Base-by-base conservation (phyloP, 2,113 vertebrate species). In the Calidris pygmaea region DNA sequence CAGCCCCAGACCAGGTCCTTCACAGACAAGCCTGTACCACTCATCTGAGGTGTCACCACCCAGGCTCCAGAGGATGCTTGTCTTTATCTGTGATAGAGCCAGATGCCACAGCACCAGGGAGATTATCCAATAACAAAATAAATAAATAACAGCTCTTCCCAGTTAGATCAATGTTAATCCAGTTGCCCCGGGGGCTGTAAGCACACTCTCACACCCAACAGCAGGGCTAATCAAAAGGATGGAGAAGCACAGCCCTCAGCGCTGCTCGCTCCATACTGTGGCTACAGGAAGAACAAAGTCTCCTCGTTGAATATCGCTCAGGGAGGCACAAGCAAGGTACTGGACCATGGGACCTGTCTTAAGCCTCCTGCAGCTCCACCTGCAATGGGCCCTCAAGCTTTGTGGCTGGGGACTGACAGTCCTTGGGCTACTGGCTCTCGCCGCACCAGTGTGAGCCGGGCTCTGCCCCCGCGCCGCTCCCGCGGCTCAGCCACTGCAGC, bases 71-170 rank as follows among this genome's bases (percentile, higher is more conserved):
- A 0, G 0, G 45, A 87, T 20, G 22, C 62, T 92, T 82, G 87
- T 67, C 90, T 94, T 94, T 96, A 94, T 89, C 86, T 11, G 1
- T 0, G 7, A 39, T 1, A 83, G 18, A 84, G 70, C 71, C 94
- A 96, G 86, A 94, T 96, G 95, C 94, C 80, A 95, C 84, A 92
- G 93, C 78, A 79, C 85, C 3, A 23, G n/a, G 45, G 50, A 48
- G 91, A 97, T 97, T 97, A 96, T 84, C 92, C 93, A 85, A 72
- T 83, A 89, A 77, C 72, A 37, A 95, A 96, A 95, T 94, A 95
- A 94, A 95, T 79, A 96, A 95, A 37, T 75, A 96, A 74, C 83
- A 94, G 85, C 76, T 95, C 82, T 96, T 48, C 50, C 35, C 72
- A 41, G 72, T 77, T 39, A 90, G 90, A 96, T 95, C 80, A 73